phyloP scores from a whole-genome alignment of 2,797 vertebrate species.

The Falco rusticolus region DNA sequence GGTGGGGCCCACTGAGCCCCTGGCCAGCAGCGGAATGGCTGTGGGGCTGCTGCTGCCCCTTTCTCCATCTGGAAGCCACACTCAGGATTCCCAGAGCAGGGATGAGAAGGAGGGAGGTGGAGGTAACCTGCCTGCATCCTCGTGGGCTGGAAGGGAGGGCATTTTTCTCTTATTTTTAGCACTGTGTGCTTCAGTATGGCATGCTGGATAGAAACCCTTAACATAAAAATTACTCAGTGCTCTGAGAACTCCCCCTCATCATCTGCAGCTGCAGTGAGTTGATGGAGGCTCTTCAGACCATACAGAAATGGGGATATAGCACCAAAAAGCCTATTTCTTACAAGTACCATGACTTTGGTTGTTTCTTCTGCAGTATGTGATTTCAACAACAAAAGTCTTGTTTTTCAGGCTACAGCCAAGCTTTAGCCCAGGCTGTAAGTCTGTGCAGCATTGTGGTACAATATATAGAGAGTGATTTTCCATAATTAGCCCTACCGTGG shows the following conservation, averaged over 20 bases:
- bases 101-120: not conserved
- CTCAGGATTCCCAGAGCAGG: rapidly evolving
- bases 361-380: rapidly evolving
- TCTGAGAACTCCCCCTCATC: not conserved
- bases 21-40: rapidly evolving
- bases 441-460: not conserved
- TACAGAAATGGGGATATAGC: not conserved
- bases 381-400: not conserved
- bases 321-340: not conserved
- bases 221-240: not conserved
- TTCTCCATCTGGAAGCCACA: rapidly evolving
- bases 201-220: not conserved
- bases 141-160: not conserved
- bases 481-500: not conserved
- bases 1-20: not conserved
- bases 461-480: not conserved
- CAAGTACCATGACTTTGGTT: rapidly evolving
- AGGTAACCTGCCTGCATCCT: not conserved
- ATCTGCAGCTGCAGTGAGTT: not conserved
- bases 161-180: not conserved
- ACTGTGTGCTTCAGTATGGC: not conserved
- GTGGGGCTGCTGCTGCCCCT: not conserved
- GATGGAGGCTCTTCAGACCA: not conserved
- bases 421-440: not conserved
- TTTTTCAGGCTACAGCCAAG: not conserved